Evolutionary conservation across 2,113 vertebrate genomes (phyloP).

Genomic region (Cryptomyrus ogoouensis): DNA sequence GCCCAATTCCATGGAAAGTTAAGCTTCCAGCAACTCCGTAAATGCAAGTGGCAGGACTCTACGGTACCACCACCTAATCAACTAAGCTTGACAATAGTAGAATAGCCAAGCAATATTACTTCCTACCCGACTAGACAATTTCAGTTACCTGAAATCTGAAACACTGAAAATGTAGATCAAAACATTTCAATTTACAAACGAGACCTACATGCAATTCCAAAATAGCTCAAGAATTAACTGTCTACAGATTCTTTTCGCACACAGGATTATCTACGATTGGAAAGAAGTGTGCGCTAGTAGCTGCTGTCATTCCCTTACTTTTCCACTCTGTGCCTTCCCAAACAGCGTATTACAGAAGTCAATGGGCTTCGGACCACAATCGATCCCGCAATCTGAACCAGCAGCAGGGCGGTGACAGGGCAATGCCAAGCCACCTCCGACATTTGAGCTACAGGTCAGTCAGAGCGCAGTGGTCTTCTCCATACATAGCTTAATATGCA

Average conservation of each 20-base stretch:
- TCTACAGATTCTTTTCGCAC: not conserved
- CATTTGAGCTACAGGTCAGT: not conserved
- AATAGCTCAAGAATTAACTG: not conserved
- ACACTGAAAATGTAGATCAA: not conserved
- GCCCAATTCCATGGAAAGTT: not conserved
- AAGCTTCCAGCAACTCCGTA: not conserved
- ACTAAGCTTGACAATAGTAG: not conserved
- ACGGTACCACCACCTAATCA: not conserved
- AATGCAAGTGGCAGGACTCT: not conserved
- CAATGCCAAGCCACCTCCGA: not conserved
- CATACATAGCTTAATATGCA: constrained; percentile 7
- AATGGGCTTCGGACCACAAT: not conserved
- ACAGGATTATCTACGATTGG: not conserved
- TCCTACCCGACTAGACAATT: not conserved
- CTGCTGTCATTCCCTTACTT: not conserved
- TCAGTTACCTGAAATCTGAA: not conserved
- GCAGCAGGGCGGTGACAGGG: not conserved
- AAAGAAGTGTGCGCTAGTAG: not conserved
- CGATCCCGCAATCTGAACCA: not conserved
- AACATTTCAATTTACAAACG: not conserved
- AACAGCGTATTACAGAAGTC: not conserved
- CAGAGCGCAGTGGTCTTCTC: constrained; percentile 12
- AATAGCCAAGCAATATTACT: not conserved
- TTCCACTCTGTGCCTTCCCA: not conserved
- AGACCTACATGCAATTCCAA: not conserved